These are phyloP conservation scores for Prunella strophiata DNA, from an alignment of 2,797 vertebrate genomes.

Conservation along the genomic window DNA sequence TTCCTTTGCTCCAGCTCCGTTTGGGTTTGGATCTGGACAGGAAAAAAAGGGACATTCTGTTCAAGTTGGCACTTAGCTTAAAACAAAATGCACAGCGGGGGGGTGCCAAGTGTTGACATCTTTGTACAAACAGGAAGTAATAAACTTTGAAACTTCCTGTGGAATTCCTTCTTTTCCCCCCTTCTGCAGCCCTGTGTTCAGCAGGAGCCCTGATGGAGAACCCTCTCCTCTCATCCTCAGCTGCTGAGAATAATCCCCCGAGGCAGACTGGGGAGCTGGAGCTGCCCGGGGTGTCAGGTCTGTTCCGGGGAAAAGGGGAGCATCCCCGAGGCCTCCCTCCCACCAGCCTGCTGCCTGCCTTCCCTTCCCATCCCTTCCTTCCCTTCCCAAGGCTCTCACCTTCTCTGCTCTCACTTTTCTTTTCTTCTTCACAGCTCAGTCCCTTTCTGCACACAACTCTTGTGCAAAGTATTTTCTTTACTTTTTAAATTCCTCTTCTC, in stretches of 20 bases:
- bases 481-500: background rate
- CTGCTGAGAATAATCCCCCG: background rate
- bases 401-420: background rate
- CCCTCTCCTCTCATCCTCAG: background rate
- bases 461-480: background rate
- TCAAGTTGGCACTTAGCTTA: slow-evolving; percentile 45
- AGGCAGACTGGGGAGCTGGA: background rate
- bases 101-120: slow-evolving; percentile 69
- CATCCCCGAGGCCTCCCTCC: background rate
- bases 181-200: background rate
- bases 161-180: slow-evolving; percentile 47
- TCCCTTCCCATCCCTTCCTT: no score
- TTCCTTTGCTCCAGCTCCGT: background rate
- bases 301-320: background rate
- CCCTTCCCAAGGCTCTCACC: background rate
- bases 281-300: background rate
- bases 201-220: background rate
- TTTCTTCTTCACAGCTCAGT: background rate
- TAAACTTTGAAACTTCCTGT: slow-evolving; percentile 75
- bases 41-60: background rate
- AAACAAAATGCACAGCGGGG: slow-evolving; percentile 38
- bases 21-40: background rate
- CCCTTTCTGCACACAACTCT: background rate
- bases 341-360: background rate
- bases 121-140: slow-evolving; percentile 74